Percentiles rank a stretch among this genome's conserved stretches.
Conservation (phyloP, 1,140 invertebrate genomes). For the Coelopa frigida region DNA sequence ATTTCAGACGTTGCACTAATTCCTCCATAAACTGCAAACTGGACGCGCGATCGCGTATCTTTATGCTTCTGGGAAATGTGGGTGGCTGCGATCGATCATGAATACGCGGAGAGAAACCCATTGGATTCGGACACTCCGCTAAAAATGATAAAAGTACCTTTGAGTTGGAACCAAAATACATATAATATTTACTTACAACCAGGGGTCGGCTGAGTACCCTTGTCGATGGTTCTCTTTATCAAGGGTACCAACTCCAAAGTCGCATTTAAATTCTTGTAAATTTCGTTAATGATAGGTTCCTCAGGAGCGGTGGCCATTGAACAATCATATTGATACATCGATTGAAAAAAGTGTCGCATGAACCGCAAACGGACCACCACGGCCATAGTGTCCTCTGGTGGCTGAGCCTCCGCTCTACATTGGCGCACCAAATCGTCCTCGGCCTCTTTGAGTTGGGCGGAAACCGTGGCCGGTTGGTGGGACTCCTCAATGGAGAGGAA, state of each 20-base stretch:
- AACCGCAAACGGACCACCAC: slow-evolving; percentile 78
- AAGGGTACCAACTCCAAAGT: slow-evolving; percentile 70
- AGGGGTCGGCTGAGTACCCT: slow-evolving; percentile 67
- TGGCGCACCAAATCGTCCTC: slow-evolving; percentile 84
- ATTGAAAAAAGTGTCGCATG: slow-evolving; percentile 76
- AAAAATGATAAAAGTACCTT: neutral
- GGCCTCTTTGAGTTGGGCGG: slow-evolving; percentile 78
- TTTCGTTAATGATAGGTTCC: slow-evolving; percentile 57
- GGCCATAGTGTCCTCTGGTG: slow-evolving; percentile 49
- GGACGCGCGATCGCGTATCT: slow-evolving; percentile 78
- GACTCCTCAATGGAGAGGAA: slow-evolving; percentile 78
- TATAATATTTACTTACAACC: slow-evolving; percentile 50
- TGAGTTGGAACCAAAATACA: neutral
- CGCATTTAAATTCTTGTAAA: slow-evolving; percentile 58
- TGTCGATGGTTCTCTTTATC: slow-evolving; percentile 67
- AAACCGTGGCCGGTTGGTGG: slow-evolving; percentile 72
- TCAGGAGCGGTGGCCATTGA: slow-evolving; percentile 51
- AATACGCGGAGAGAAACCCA: slow-evolving; percentile 92
- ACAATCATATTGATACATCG: slow-evolving; percentile 60
- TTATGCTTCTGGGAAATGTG: slow-evolving; percentile 95
- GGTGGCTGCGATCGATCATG: slow-evolving; percentile 92
- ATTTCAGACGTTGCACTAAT: slow-evolving; percentile 70
- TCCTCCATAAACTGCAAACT: slow-evolving; percentile 80
- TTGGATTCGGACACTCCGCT: slow-evolving; percentile 55
- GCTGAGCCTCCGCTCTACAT: slow-evolving; percentile 53